These are phyloP conservation scores for Sinelater perroti DNA, from an alignment of 2,888 invertebrate species.

Conservation along the genomic window DNA sequence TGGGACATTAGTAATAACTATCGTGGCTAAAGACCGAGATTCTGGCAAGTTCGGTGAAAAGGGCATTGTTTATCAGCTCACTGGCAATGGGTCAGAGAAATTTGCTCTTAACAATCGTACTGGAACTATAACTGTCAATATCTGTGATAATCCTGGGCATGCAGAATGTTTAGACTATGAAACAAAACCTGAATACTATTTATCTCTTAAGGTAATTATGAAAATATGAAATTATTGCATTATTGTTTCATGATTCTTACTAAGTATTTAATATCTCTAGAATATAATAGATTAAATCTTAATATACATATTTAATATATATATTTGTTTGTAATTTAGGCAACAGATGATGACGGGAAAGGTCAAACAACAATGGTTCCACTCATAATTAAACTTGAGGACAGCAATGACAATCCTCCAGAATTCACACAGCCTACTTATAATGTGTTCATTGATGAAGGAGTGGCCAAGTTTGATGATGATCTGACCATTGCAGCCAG, in stretches of 20 bases:
- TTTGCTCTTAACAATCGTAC: constrained; percentile 82
- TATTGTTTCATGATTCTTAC: no score
- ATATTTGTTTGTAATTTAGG: constrained; percentile 70
- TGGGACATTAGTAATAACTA: constrained; percentile 73
- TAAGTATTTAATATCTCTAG: constrained; percentile 10
- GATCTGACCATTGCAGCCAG: constrained; percentile 76
- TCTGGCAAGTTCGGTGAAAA: constrained; percentile 82
- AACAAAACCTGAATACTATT: constrained; percentile 80
- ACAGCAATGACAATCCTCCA: constrained; percentile 91
- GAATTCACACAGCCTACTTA: constrained; percentile 80
- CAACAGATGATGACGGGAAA: constrained; percentile 83
- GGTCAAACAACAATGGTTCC: constrained; percentile 83
- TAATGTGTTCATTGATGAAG: constrained; percentile 85
- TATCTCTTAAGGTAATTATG: constrained; percentile 82
- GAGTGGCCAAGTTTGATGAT: constrained; percentile 84
- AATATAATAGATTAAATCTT: constrained; percentile 24
- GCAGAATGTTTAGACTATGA: constrained; percentile 86
- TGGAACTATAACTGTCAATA: constrained; percentile 83
- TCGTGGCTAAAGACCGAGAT: constrained; percentile 85
- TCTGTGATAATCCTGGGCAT: constrained; percentile 73
- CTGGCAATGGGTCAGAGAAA: constrained; percentile 83
- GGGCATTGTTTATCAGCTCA: constrained; percentile 84
- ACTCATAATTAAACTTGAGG: constrained; percentile 79
- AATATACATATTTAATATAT: not conserved
- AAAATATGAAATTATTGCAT: no score